Evolutionary conservation across 2,888 invertebrate genomes (phyloP), one percentile per base, ranked within the genome.

Genomic region (Neuroscelio doddi): DNA sequence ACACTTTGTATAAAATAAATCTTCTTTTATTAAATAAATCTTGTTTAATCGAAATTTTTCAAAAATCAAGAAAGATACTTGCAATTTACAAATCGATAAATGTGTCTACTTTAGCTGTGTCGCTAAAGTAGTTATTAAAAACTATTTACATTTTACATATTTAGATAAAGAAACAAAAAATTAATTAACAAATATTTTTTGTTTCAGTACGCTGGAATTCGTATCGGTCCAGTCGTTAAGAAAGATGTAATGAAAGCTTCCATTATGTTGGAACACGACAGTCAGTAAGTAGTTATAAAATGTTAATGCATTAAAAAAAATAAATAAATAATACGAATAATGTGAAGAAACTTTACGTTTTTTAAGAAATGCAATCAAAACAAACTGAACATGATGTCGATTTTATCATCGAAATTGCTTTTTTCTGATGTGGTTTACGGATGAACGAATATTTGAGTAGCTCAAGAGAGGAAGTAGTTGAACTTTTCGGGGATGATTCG

Each of bases 201-300:
- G 71, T 90, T 90, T 32, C 89, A 97, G 96, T 98, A 97, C 85
- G 93, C 96, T 39, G 97, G 97, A 55, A 98, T 99, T 82, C 93
- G 98, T 78, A 99, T 99, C 86, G 99, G 99, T 9, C 99, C 99
- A 24, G 98, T 99, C 51, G 99, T 98, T 76, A 98, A 97, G 86
- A 95, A 95, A 83, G 99, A 99, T 86, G 97, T 99, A 36, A 98
- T 98, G 96, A 98, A 96, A 84, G 98, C 98, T 14, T 98, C 98
- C n/a, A 96, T 95, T 71, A 99, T 99, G 99, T 87, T 99, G 87
- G 98, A 99, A 84, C 97, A 98, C 85, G 98, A 98, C 81, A 91
- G 93, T 61, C 95, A 96, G 90, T 96, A 85, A 91, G 91, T 90
- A 80, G 17, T 42, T n/a, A n/a, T n/a, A n/a, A n/a, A n/a, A n/a